Evolutionary conservation across 1,140 invertebrate species (phyloP), one percentile per base, ranked within the genome.

Genomic region (Phthorimaea operculella): DNA sequence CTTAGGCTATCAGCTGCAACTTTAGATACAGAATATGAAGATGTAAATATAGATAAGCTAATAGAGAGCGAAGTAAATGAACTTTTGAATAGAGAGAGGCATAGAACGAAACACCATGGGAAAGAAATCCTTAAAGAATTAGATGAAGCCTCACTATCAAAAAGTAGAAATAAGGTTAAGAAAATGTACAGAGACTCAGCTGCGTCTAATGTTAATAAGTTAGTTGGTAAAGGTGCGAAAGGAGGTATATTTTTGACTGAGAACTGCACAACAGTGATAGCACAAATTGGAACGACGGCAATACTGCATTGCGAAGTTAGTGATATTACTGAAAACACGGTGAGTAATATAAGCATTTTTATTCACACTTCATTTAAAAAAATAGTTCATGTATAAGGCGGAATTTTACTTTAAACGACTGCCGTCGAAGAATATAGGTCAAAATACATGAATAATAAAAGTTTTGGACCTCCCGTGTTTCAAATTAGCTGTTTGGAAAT

Each of bases 281-380:
- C 88, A 36, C 89, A 90, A 70, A 88, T 88, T 60, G 87, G 88
- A 36, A 89, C 88, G 8, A 89, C 88, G 42, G 88, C 89, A 47
- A 82, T 89, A 58, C 71, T 90, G 33, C 88, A 89, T 61, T 90
- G 89, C 71, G 87, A 89, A 85, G 88, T 89, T 60, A 86, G 85
- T 58, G 88, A 89, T 69, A 87, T 89, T 17, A 89, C 88, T 4
- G 88, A 89, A 65, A 88, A 88, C 62, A 88, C 87, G 76, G 89
- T 90, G 75, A 87, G 86, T 80, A 2, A 17, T 42, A 21, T 47
- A 47, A 28, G 33, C 54, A 56, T n/a, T 18, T 39, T 58, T 62
- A 9, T 45, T 45, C 10, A n/a, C n/a, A 36, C 34, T 36, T 36
- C 12, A 36, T 36, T 8, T 36, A 36, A 36, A 36, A 36, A 36